A percentile compares a stretch with the other conserved stretches of the same genome.
Evolutionary conservation across 2,888 invertebrate species (phyloP).

Genomic region (Hoplodrina blanda): DNA sequence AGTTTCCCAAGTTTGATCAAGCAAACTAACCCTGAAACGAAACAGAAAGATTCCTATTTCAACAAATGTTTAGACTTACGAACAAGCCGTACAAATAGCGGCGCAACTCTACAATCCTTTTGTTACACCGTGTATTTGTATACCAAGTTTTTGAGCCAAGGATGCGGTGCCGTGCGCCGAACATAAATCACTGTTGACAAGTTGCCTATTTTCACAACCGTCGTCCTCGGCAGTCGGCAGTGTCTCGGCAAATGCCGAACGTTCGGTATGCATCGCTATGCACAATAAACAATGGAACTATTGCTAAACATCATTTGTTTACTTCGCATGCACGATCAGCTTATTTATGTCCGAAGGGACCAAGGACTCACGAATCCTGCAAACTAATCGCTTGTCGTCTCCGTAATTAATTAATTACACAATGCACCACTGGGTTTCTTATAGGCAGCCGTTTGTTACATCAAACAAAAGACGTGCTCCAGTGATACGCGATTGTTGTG

Average conservation of each 20-base stretch:
- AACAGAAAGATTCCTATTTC: slow-evolving; percentile 48
- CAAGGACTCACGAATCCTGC: slow-evolving; percentile 69
- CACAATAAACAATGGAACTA: slow-evolving; percentile 79
- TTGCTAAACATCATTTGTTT: slow-evolving; percentile 73
- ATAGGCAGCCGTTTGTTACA: slow-evolving; percentile 58
- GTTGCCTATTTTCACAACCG: slow-evolving; percentile 75
- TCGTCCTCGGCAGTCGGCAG: slow-evolving; percentile 66
- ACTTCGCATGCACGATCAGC: slow-evolving; percentile 74
- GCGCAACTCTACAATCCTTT: slow-evolving; percentile 62
- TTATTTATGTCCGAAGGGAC: slow-evolving; percentile 77
- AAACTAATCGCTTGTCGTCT: slow-evolving; percentile 61
- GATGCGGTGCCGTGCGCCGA: slow-evolving; percentile 68
- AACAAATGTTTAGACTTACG: slow-evolving; percentile 64
- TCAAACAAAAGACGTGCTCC: slow-evolving; percentile 70
- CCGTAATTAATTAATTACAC: slow-evolving; percentile 63
- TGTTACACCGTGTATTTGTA: slow-evolving; percentile 65
- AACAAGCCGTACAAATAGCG: slow-evolving; percentile 65
- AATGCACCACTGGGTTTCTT: slow-evolving; percentile 56
- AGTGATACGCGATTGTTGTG: slow-evolving; percentile 70
- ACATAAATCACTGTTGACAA: slow-evolving; percentile 73
- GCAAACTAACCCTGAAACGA: slow-evolving; percentile 43
- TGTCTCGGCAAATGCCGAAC: slow-evolving; percentile 65
- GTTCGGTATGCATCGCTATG: slow-evolving; percentile 65
- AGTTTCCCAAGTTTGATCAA: slow-evolving; percentile 41
- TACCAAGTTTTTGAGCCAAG: slow-evolving; percentile 71